Evolutionary conservation across 37 sponge, comb jelly and placozoan species (phyloP).

Genomic region (Halisarca cf. caerulea): DNA sequence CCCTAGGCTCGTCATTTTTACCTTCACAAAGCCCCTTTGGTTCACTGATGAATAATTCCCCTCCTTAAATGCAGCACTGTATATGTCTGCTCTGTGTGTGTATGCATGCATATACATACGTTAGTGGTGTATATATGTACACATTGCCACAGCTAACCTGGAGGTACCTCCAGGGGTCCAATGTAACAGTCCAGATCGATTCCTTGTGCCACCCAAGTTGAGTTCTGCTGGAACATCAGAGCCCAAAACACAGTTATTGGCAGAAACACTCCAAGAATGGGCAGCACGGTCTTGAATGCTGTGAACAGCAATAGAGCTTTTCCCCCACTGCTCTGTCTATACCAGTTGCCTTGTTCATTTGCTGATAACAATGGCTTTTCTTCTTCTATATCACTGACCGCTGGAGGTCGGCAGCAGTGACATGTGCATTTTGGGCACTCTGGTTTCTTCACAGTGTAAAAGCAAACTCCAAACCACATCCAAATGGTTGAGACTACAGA

Average conservation of each 20-base stretch:
- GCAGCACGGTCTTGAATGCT: constrained; percentile 18
- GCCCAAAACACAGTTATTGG: constrained; percentile 76
- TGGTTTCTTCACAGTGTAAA: constrained; percentile 55
- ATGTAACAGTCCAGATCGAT: constrained; percentile 66
- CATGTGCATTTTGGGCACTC: neutral
- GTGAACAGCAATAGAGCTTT: neutral
- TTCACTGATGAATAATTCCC: no score
- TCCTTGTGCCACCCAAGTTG: constrained; percentile 79
- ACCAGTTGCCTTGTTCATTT: neutral
- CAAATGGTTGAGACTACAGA: constrained; percentile 7
- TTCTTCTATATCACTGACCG: neutral
- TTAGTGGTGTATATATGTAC: neutral
- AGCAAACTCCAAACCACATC: constrained; percentile 32
- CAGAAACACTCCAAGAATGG: constrained; percentile 50
- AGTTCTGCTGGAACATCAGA: constrained; percentile 77
- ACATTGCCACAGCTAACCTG: constrained; percentile 42
- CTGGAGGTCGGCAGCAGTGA: neutral
- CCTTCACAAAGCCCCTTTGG: no score
- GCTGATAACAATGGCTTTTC: neutral
- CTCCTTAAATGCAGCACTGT: no score
- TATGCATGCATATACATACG: neutral
- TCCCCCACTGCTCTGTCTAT: neutral
- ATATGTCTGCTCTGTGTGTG: no score
- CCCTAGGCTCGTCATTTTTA: no score
- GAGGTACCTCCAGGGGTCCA: constrained; percentile 61